Base-by-base conservation (phyloP, 1,140 invertebrate species). In the Anastrepha ludens region DNA sequence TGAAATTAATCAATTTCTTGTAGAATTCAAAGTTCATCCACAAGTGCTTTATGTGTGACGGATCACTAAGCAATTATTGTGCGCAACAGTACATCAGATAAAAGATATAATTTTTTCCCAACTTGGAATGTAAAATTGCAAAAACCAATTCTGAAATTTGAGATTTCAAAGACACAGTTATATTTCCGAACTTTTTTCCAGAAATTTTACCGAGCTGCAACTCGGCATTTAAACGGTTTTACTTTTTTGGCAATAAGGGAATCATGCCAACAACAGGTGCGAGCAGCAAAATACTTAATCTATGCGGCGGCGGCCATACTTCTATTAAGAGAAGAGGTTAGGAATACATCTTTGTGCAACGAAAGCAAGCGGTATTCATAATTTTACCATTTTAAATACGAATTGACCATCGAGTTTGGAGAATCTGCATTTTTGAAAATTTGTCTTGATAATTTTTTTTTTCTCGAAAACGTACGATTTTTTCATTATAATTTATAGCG, bases 401-500 rank as follows among this genome's bases (percentile, higher is more conserved):
- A 55, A 9, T 39, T 15, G 65, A 58, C 58, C 13, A 74, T 41
- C 55, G 13, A 29, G 29, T 29, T 29, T 55, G 15, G 7, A 58
- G 29, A 87, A 41, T 29, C n/a, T 29, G 50, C 15, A 65, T 50
- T 58, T 15, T 47, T 74, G 55, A 59, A 50, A 39, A 44, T 64
- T 85, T 64, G 50, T 50, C 47, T 87, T 20, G 44, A 29, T 29
- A 29, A 29, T 29, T 50, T 20, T 55, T 59, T 70, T 67, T 86
- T 74, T 78, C 8, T 78, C 70, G n/a, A 20, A 65, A 74, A 59
- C 59, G 58, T 67, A 8, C 41, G 9, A 55, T 87, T 87, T 67
- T 87, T 70, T 87, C 15, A 29, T 67, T 88, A 20, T 50, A 55
- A 85, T 87, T 88, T 87, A 55, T 86, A 88, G 88, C 88, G 55